These are phyloP conservation scores for Hypselothyrea guttata DNA, from an alignment of 2,888 invertebrate genomes.

Conservation along the genomic window DNA sequence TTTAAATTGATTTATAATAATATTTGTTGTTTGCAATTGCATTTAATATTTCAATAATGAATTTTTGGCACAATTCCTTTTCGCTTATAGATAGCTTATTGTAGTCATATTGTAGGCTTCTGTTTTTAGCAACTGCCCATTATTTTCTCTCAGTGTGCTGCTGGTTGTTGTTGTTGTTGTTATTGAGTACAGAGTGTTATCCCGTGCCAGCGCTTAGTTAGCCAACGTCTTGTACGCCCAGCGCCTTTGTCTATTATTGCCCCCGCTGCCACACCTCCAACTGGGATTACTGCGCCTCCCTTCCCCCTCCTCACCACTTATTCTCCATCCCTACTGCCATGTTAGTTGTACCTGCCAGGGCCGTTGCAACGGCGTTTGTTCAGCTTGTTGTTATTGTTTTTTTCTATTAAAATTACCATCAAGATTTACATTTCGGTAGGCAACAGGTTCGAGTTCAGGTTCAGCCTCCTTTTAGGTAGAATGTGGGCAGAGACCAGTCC, in stretches of 20 bases:
- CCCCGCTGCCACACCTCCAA: not conserved
- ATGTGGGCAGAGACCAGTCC: constrained; percentile 59
- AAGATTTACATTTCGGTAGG: constrained; percentile 78
- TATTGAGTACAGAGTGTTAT: constrained; percentile 52
- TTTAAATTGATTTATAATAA: no score
- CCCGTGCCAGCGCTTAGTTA: constrained; percentile 73
- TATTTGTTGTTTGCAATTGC: no score
- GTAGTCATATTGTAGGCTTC: no score
- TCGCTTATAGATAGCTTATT: no score
- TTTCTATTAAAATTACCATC: constrained; percentile 80
- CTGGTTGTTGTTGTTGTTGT: constrained; percentile 27
- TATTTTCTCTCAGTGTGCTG: no score
- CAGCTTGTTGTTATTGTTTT: no score
- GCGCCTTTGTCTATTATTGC: constrained; percentile 45
- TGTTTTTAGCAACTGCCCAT: no score
- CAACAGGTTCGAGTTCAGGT: constrained; percentile 65
- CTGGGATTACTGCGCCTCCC: not conserved
- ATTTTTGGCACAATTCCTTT: no score
- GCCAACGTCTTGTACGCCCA: constrained; percentile 72
- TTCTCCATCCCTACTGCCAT: no score
- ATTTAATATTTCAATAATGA: no score
- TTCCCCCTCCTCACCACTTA: no score
- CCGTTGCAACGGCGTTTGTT: constrained; percentile 48
- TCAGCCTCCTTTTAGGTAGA: constrained; percentile 63
- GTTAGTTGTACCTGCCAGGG: constrained; percentile 23